Percentiles rank a stretch among this genome's conserved stretches.
phyloP scores from a whole-genome alignment of 2,113 vertebrate genomes.

The Nycticryphes semicollaris region DNA sequence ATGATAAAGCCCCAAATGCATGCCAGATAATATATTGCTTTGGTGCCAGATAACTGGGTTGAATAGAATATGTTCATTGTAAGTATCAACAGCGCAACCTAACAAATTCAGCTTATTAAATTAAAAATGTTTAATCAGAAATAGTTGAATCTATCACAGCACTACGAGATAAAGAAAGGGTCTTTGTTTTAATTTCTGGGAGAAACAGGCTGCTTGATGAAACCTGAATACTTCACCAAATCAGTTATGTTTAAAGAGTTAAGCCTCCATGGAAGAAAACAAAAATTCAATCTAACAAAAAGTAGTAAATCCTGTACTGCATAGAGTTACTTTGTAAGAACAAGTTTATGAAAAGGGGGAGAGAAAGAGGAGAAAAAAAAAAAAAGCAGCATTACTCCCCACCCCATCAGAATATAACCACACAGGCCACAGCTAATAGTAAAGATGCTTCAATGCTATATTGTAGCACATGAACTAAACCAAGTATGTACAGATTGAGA shows the following conservation, averaged over 20 bases:
- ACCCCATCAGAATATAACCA: constrained; percentile 2
- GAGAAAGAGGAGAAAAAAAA: not conserved
- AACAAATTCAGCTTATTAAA: constrained; percentile 14
- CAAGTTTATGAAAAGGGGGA: not conserved
- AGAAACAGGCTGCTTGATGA: not conserved
- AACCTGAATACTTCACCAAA: not conserved
- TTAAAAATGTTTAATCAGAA: not conserved
- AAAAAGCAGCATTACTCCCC: constrained; percentile 25
- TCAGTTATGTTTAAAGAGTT: not conserved
- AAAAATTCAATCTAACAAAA: not conserved
- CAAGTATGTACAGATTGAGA: not conserved
- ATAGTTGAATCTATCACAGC: not conserved
- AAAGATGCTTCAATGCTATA: constrained; percentile 24
- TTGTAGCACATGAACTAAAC: not conserved
- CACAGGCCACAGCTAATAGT: not conserved
- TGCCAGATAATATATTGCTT: constrained; percentile 29
- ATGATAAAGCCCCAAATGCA: not conserved
- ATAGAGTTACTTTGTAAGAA: constrained; percentile 40
- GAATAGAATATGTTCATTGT: not conserved
- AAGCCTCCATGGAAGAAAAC: not conserved
- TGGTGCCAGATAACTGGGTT: constrained; percentile 13
- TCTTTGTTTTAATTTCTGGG: not conserved
- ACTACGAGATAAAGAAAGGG: not conserved
- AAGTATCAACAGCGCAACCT: not conserved
- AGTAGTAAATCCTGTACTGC: constrained; percentile 30